These are phyloP conservation scores for Astur gentilis DNA, from an alignment of 2,113 vertebrate species.

Conservation along the genomic window DNA sequence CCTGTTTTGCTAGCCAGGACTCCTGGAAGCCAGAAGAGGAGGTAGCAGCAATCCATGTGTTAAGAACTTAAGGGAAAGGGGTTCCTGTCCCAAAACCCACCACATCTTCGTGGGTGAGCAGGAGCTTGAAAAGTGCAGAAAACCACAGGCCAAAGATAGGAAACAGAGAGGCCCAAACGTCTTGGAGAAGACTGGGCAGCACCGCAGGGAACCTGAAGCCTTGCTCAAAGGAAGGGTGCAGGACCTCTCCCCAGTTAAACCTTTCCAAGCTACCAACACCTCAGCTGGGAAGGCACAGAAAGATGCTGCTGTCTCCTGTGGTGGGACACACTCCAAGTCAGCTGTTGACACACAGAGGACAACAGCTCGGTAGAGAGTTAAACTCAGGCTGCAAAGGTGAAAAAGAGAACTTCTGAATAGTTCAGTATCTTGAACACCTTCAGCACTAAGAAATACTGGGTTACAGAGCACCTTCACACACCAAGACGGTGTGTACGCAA, in stretches of 20 bases:
- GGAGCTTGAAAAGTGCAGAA: background rate
- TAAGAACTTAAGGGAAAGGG: background rate
- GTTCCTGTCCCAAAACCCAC: background rate
- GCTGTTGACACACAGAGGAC: background rate
- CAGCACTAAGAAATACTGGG: background rate
- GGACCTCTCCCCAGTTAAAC: background rate
- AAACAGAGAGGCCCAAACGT: background rate
- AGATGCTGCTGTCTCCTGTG: background rate
- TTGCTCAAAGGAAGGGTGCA: background rate
- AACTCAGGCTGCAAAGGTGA: background rate
- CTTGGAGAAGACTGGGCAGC: background rate
- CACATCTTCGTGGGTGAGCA: background rate
- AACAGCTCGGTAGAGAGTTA: background rate
- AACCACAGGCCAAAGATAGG: background rate
- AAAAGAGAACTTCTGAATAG: background rate
- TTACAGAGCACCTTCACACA: background rate
- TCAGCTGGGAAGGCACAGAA: background rate
- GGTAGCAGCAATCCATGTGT: background rate
- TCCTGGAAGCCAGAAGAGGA: background rate
- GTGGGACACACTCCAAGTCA: background rate
- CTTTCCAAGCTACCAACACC: background rate
- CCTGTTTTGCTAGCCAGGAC: background rate
- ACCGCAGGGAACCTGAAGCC: background rate
- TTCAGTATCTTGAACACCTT: background rate
- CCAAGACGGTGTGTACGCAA: rapidly evolving